Base-by-base conservation (phyloP, 2,113 vertebrate genomes). In the Motacilla tschutschensis region DNA sequence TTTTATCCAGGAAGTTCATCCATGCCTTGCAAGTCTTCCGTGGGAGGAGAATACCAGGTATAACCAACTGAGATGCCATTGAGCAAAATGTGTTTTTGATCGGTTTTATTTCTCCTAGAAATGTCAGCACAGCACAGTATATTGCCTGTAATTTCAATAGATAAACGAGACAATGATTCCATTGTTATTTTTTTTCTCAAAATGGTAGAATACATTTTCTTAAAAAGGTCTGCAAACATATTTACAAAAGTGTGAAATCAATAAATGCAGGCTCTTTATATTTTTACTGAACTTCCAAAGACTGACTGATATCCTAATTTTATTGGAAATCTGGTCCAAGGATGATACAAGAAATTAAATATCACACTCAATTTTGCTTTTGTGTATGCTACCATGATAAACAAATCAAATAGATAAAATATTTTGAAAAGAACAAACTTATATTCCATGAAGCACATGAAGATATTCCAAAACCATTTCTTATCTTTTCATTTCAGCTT, bases 81-180 rank as follows among this genome's bases (percentile, higher is more conserved):
- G 76, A 94, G 74, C 86, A 65, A 91, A 80, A 53, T 24, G 62
- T 3, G 2, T 1, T 12, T 84, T 90, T 87, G 67, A 90, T 91
- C 50, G 44, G 90, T 76, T 94, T 94, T 95, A 91, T 93, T 95
- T 95, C 88, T 92, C 90, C 91, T 92, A 88, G 81, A 93, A 95
- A 93, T 75, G 84, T 88, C 88, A 94, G 86, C 84, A 91, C 93
- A 93, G 93, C 88, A 92, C 93, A 93, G 87, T 88, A 85, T 92
- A 88, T 94, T 77, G 83, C 83, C 92, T 95, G 84, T 67, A 84
- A 82, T 88, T 90, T 91, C 73, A 77, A 93, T 87, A 87, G 92
- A 79, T 88, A 94, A 92, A 92, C 7, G 70, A 92, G 86, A 91
- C 89, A 87, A 88, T 79, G 59, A 88, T 87, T 94, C 84, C 84